These are phyloP conservation scores for Taenioides sp. DNA, from an alignment of 2,797 vertebrate species.

Conservation along the genomic window DNA sequence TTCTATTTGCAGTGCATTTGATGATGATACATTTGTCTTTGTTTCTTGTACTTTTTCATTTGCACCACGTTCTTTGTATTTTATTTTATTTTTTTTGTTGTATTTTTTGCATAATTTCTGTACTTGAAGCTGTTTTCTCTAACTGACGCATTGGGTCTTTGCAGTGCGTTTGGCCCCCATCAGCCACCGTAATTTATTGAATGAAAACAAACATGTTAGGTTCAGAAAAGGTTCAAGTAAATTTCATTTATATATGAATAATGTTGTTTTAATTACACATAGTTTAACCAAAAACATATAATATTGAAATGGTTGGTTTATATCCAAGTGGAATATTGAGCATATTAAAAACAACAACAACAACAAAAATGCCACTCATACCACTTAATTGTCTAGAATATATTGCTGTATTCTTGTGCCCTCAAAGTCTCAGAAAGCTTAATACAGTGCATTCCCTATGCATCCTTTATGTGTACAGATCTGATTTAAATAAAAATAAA, in stretches of 20 bases:
- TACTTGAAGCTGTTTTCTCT: no score
- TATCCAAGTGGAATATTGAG: neutral
- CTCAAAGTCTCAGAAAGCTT: neutral
- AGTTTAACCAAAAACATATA: neutral
- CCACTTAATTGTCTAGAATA: no score
- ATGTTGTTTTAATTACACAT: neutral
- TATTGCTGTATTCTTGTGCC: no score
- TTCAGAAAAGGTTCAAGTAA: neutral
- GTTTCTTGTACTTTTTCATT: no score
- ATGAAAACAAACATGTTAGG: neutral
- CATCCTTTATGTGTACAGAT: constrained; percentile 10
- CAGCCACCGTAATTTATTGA: neutral
- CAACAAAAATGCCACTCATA: no score
- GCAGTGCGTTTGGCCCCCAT: no score
- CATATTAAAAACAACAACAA: neutral
- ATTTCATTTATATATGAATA: neutral
- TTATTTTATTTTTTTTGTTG: no score
- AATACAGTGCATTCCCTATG: neutral
- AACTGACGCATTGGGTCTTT: no score
- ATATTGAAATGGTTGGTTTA: neutral
- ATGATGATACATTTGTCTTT: no score
- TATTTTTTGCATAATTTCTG: no score
- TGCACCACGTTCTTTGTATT: no score
- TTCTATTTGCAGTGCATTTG: no score
- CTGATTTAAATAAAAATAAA: constrained; percentile 52